Evolutionary conservation across 2,113 vertebrate species (phyloP).

Genomic region (Dascyllus trimaculatus): DNA sequence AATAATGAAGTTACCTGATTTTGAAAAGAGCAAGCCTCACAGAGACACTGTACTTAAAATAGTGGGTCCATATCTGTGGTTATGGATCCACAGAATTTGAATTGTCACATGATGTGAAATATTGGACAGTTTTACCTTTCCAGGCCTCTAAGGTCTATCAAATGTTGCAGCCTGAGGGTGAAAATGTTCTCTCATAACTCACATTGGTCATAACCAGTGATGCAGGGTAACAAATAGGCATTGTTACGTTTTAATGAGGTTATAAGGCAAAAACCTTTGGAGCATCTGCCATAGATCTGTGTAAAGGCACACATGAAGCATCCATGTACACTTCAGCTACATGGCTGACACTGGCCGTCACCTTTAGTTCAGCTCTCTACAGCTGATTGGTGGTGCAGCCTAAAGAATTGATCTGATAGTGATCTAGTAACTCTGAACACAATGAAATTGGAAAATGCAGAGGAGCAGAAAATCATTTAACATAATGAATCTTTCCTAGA

Average conservation of each 20-base stretch:
- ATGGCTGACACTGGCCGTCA: not conserved
- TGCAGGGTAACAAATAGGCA: too few species aligned
- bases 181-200: too few species aligned
- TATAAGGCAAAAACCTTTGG: not conserved
- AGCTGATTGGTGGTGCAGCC: not conserved
- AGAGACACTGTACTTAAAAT: not conserved
- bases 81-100: not conserved
- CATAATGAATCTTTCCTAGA: not conserved
- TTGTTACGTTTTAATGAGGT: not conserved
- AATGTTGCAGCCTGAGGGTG: not conserved
- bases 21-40: not conserved
- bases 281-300: not conserved
- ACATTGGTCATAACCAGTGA: not conserved
- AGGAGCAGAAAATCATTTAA: not conserved
- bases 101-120: too few species aligned
- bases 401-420: not conserved
- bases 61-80: not conserved
- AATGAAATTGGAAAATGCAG: not conserved
- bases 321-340: not conserved
- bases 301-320: not conserved
- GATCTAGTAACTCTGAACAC: not conserved
- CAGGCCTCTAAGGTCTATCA: too few species aligned
- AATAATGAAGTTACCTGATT: slow-evolving; percentile 7
- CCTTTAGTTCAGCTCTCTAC: too few species aligned
- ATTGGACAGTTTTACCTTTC: too few species aligned